Percentiles rank a stretch among this genome's conserved stretches.
Evolutionary conservation across 1,140 invertebrate genomes (phyloP).

Genomic region (Dolichoris vasculosae): DNA sequence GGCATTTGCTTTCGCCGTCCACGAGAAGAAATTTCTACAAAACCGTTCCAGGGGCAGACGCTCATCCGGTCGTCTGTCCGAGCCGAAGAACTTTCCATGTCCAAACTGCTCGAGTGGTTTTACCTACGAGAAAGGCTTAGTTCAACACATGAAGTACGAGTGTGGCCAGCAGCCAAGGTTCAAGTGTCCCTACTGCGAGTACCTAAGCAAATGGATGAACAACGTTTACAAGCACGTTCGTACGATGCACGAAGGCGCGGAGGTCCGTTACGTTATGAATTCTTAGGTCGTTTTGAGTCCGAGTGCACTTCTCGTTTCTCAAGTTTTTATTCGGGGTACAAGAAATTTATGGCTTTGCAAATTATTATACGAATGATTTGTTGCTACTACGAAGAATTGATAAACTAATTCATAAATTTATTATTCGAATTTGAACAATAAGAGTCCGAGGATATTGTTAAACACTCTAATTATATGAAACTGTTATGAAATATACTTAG

Average conservation of each 20-base stretch:
- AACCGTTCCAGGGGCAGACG: not conserved
- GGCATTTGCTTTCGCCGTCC: too few species aligned
- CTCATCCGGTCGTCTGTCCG: not conserved
- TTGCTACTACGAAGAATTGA: too few species aligned
- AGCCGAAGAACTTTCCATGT: constrained; percentile 66
- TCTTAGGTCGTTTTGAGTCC: not conserved
- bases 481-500: too few species aligned
- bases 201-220: constrained; percentile 55
- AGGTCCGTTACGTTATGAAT: constrained; percentile 22
- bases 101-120: constrained; percentile 74
- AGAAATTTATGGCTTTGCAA: too few species aligned
- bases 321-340: too few species aligned
- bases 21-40: not conserved
- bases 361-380: too few species aligned
- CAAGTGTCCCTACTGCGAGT: constrained; percentile 68
- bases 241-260: not conserved
- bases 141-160: constrained; percentile 20
- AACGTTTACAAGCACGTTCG: constrained; percentile 40
- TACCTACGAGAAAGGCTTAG: constrained; percentile 61
- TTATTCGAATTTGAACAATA: too few species aligned
- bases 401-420: too few species aligned
- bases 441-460: too few species aligned
- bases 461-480: too few species aligned
- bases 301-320: too few species aligned
- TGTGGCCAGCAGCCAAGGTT: constrained; percentile 28